Evolutionary conservation across 2,113 vertebrate species (phyloP).

Genomic region (Arizona elegans): DNA sequence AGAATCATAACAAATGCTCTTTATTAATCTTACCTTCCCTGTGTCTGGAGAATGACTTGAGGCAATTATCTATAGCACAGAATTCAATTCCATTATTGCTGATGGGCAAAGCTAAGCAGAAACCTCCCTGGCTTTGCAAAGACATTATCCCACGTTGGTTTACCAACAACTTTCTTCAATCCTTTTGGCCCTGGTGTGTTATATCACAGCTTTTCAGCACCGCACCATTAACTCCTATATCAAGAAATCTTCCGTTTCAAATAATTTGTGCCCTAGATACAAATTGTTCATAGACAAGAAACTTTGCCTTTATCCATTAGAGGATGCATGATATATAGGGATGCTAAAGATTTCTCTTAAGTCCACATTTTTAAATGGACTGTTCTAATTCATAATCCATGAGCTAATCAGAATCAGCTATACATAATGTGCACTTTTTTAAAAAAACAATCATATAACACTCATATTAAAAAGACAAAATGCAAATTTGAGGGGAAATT

Average conservation of each 20-base stretch:
- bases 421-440: too few relatives aligned
- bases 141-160: not conserved
- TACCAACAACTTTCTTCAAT: slow-evolving; percentile 11
- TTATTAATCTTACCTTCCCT: slow-evolving; percentile 72
- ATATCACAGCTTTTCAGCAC: not conserved
- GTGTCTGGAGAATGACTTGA: slow-evolving; percentile 48
- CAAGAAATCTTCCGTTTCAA: not conserved
- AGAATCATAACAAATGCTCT: slow-evolving; percentile 69
- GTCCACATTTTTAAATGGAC: not conserved
- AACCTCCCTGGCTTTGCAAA: slow-evolving; percentile 26
- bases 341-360: not conserved
- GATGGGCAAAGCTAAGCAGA: slow-evolving; percentile 35
- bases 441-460: not conserved
- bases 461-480: not conserved
- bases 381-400: not conserved
- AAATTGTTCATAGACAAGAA: not conserved
- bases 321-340: not conserved
- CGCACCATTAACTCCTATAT: slow-evolving; percentile 4
- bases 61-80: slow-evolving; percentile 57
- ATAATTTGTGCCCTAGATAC: not conserved
- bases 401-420: not conserved
- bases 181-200: slow-evolving; percentile 12
- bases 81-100: slow-evolving; percentile 55
- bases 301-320: not conserved
- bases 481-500: not conserved